Evolutionary conservation across 2,888 invertebrate genomes (phyloP).

Genomic region (Aricia artaxerxes): DNA sequence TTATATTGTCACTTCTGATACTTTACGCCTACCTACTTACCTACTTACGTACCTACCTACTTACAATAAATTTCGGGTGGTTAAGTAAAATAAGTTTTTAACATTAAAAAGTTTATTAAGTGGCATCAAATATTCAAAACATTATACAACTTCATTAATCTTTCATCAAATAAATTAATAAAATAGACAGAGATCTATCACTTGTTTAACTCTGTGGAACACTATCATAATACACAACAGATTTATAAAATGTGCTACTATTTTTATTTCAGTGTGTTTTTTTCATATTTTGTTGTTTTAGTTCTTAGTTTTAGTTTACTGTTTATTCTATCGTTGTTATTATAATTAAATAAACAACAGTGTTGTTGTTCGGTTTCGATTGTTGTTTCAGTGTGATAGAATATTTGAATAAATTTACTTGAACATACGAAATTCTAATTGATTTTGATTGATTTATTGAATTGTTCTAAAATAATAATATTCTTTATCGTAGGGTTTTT

Average conservation of each 20-base stretch:
- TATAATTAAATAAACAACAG: not conserved
- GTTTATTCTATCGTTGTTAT: not conserved
- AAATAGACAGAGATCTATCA: not conserved
- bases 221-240: constrained; percentile 1
- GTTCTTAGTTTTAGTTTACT: not conserved
- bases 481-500: no score
- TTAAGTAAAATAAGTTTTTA: no score
- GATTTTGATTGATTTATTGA: no score
- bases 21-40: no score
- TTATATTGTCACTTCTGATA: no score
- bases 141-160: no score
- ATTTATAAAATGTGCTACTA: not conserved
- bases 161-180: no score
- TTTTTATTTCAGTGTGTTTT: constrained; percentile 14
- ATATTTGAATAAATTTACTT: not conserved
- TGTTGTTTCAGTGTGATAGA: not conserved
- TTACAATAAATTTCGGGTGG: no score
- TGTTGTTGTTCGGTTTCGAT: not conserved
- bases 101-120: no score
- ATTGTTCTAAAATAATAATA: no score
- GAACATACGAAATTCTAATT: not conserved
- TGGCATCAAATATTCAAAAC: not conserved
- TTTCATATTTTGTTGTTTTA: not conserved
- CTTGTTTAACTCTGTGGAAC: not conserved
- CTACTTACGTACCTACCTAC: no score